Conservation (phyloP, 2,113 vertebrate species). For the Cinclus cinclus region DNA sequence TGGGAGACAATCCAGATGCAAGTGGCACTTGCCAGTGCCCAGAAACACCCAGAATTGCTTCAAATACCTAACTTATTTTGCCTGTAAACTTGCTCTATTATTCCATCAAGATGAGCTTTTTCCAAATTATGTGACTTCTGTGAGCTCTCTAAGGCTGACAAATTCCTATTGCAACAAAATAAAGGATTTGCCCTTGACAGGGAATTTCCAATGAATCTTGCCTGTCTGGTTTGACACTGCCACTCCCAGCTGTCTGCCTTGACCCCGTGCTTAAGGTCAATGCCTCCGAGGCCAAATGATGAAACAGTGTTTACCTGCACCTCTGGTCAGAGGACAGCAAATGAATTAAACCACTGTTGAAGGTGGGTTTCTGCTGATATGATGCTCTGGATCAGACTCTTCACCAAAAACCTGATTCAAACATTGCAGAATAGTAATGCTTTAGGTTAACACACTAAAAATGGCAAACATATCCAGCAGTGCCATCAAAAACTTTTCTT, state of each 20-base stretch:
- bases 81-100: background rate
- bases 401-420: background rate
- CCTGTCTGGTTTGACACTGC: conserved; percentile 26
- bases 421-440: background rate
- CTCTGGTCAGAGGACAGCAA: background rate
- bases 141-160: background rate
- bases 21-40: background rate
- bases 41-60: background rate
- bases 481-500: background rate
- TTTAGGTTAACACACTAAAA: background rate
- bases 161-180: background rate
- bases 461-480: accelerated
- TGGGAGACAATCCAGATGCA: background rate
- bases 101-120: background rate
- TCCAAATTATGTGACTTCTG: background rate
- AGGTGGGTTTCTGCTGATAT: background rate
- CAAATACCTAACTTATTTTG: background rate
- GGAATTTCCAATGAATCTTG: conserved; percentile 29
- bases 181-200: background rate
- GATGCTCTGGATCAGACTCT: background rate
- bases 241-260: conserved; percentile 17
- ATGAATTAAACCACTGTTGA: background rate
- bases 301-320: background rate
- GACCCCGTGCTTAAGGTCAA: background rate
- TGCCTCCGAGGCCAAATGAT: background rate